These are phyloP conservation scores for Rallus limicola DNA, from an alignment of 2,113 vertebrate genomes.

Conservation along the genomic window DNA sequence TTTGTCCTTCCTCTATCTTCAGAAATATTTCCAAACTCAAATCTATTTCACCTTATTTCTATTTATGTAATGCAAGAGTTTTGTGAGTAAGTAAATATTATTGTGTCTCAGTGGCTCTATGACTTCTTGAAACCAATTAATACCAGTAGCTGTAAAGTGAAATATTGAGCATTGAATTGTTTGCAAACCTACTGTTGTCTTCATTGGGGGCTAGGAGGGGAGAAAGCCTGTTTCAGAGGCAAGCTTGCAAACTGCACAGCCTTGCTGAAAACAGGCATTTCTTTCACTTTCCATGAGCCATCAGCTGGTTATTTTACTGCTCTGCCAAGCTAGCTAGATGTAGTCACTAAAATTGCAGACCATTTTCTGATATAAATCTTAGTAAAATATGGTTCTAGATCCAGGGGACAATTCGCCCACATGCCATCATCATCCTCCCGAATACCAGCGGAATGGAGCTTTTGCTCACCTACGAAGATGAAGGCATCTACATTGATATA, in stretches of 20 bases:
- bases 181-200: neutral
- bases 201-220: neutral
- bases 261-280: slow-evolving; percentile 39
- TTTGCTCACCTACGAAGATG: slow-evolving; percentile 92
- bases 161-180: neutral
- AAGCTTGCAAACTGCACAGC: neutral
- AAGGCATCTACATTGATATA: slow-evolving; percentile 91
- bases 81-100: slow-evolving; percentile 47
- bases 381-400: slow-evolving; percentile 78
- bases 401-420: slow-evolving; percentile 86
- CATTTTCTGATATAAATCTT: slow-evolving; percentile 54
- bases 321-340: slow-evolving; percentile 24
- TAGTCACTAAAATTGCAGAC: slow-evolving; percentile 29
- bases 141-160: slow-evolving; percentile 18
- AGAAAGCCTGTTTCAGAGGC: slow-evolving; percentile 15
- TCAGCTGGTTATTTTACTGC: slow-evolving; percentile 29
- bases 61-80: neutral
- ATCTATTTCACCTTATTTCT: slow-evolving; percentile 13
- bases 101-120: slow-evolving; percentile 35
- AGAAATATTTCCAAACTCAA: slow-evolving; percentile 1
- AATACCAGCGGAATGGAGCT: slow-evolving; percentile 91
- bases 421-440: slow-evolving; percentile 94
- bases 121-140: slow-evolving; percentile 10
- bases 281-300: slow-evolving; percentile 57
- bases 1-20: neutral